Percentiles rank a stretch among this genome's conserved stretches.
phyloP scores from a whole-genome alignment of 1,140 invertebrate species.

The Holotrichia oblita region DNA sequence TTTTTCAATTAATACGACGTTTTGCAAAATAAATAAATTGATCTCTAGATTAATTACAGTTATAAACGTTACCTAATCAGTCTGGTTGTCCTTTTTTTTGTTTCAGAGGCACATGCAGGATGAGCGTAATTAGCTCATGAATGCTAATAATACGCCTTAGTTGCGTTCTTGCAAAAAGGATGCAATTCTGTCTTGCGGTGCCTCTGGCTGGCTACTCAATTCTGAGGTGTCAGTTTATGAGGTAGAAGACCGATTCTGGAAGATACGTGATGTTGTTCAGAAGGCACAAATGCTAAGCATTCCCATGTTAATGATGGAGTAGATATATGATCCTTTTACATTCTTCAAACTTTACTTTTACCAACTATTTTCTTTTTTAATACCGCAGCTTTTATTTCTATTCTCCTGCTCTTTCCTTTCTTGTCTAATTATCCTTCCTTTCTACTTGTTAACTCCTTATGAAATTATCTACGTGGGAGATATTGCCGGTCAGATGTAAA shows the following conservation, averaged over 20 bases:
- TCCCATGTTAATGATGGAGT: constrained; percentile 32
- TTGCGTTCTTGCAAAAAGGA: constrained; percentile 60
- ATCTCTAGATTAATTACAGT: background rate
- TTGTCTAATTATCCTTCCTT: background rate
- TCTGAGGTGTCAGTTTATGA: constrained; percentile 53
- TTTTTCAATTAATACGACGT: background rate
- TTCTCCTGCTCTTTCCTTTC: constrained; percentile 11
- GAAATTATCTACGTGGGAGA: constrained; percentile 34
- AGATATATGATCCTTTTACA: constrained; percentile 16
- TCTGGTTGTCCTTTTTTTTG: constrained; percentile 69
- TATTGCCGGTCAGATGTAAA: constrained; percentile 32
- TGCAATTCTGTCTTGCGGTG: constrained; percentile 62
- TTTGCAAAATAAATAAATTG: background rate
- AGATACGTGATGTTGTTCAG: constrained; percentile 48
- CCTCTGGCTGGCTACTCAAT: constrained; percentile 59
- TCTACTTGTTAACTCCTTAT: background rate
- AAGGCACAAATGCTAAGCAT: constrained; percentile 53
- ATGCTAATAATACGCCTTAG: constrained; percentile 59
- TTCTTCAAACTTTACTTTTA: constrained; percentile 39
- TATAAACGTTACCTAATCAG: constrained; percentile 63
- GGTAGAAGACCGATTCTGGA: constrained; percentile 57
- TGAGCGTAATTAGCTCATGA: constrained; percentile 61
- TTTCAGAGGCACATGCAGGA: constrained; percentile 83
- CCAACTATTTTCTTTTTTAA: background rate
- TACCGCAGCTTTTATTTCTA: background rate